A percentile compares a stretch with the other conserved stretches of the same genome.
Evolutionary conservation across 2,797 vertebrate species (phyloP).

Genomic region (Malacoraja senta): DNA sequence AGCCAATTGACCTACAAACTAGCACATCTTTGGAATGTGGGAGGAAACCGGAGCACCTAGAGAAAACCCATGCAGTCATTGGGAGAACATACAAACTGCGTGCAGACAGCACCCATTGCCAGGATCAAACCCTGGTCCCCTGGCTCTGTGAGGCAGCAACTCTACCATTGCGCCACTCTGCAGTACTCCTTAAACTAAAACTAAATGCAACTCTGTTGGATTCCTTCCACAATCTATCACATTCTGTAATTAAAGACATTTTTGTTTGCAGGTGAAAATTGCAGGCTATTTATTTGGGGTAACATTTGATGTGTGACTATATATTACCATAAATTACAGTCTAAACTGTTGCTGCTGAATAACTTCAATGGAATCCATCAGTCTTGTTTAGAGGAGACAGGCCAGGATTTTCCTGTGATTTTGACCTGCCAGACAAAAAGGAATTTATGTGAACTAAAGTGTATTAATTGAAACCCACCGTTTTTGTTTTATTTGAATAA

Average conservation of each 20-base stretch:
- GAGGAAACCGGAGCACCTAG: too few relatives aligned
- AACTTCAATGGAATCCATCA: not conserved
- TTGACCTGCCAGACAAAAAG: not conserved
- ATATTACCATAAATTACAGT: not conserved
- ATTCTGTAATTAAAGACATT: not conserved
- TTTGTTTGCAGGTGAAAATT: not conserved
- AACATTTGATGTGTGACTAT: not conserved
- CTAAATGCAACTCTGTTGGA: not conserved
- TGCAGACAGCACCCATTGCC: too few relatives aligned
- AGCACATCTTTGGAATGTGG: too few relatives aligned
- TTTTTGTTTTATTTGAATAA: too few relatives aligned
- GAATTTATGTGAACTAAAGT: not conserved
- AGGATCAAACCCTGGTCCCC: too few relatives aligned
- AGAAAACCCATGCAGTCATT: too few relatives aligned
- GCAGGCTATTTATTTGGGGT: not conserved
- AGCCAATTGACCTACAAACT: too few relatives aligned
- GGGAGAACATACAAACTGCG: too few relatives aligned
- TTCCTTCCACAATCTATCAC: not conserved
- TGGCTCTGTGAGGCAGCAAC: too few relatives aligned
- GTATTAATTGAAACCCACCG: not conserved
- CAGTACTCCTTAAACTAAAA: too few relatives aligned
- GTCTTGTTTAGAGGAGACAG: not conserved
- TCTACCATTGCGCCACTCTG: too few relatives aligned
- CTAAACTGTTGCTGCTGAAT: constrained; percentile 2
- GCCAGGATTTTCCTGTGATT: not conserved